Conservation (phyloP, 2,888 invertebrate genomes). For the Pinctada fucata region DNA sequence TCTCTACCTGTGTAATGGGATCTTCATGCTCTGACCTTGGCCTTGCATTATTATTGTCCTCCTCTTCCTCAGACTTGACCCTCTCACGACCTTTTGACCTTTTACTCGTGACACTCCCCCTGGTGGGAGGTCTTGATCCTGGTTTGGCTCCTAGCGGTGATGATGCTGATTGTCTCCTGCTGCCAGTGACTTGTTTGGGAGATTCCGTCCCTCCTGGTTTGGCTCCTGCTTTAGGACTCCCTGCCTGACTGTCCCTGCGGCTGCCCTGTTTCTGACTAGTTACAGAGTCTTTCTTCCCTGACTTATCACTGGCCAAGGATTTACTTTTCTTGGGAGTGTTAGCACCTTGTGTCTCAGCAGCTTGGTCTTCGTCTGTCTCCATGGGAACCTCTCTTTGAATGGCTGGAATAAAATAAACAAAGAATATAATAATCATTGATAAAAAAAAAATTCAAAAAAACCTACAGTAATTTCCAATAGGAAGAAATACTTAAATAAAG, state of each 20-base stretch:
- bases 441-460: no score
- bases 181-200: conserved; percentile 7
- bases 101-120: conserved; percentile 40
- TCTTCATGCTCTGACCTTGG: conserved; percentile 53
- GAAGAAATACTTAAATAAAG: no score
- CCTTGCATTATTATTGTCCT: conserved; percentile 43
- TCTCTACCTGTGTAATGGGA: conserved; percentile 57
- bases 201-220: conserved; percentile 22
- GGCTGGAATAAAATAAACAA: no score
- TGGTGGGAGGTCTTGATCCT: conserved; percentile 37
- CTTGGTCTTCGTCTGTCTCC: background rate
- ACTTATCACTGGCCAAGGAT: conserved; percentile 26
- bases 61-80: conserved; percentile 22
- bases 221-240: conserved; percentile 21
- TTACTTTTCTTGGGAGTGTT: conserved; percentile 27
- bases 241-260: conserved; percentile 20
- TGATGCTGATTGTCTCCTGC: background rate
- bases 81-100: conserved; percentile 47
- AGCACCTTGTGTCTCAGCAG: background rate
- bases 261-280: conserved; percentile 38
- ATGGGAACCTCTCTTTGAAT: conserved; percentile 19
- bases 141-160: conserved; percentile 21
- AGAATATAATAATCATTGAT: no score
- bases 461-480: no score
- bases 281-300: conserved; percentile 37